Evolutionary conservation across 2,888 invertebrate genomes (phyloP).

Genomic region (Melieria crassipennis): DNA sequence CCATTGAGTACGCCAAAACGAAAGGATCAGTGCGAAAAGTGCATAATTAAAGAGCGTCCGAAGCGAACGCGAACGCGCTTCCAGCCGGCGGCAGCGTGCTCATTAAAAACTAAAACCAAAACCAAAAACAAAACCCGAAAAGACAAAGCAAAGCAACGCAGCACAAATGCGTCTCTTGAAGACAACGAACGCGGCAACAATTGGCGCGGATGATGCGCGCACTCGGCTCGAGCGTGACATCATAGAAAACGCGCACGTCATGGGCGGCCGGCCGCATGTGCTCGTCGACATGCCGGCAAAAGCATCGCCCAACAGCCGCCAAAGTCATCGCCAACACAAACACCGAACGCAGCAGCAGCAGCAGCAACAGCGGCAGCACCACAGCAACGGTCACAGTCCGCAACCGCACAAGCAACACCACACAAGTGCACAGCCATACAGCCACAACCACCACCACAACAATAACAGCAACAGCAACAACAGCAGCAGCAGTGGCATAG

Average conservation of each 20-base stretch:
- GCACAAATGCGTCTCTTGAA: slow-evolving; percentile 24
- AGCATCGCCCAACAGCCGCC: too few relatives aligned
- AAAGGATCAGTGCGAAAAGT: slow-evolving; percentile 5
- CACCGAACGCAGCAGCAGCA: too few relatives aligned
- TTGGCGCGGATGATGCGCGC: slow-evolving; percentile 1
- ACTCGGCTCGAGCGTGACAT: slow-evolving; percentile 20
- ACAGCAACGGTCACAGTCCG: neutral
- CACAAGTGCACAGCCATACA: slow-evolving; percentile 13
- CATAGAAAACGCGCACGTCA: slow-evolving; percentile 40
- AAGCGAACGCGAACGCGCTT: neutral
- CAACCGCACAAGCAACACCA: slow-evolving; percentile 9
- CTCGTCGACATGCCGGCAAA: too few relatives aligned
- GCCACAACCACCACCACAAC: slow-evolving; percentile 32
- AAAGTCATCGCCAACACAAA: too few relatives aligned
- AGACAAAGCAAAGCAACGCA: neutral
- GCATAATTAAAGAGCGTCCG: slow-evolving; percentile 24
- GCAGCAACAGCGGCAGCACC: neutral
- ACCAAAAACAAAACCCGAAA: neutral
- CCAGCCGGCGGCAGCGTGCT: slow-evolving; percentile 15
- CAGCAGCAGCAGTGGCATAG: slow-evolving; percentile 19
- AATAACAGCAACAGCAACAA: slow-evolving; percentile 18
- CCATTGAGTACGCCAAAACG: slow-evolving; percentile 1
- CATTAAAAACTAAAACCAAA: slow-evolving; percentile 20
- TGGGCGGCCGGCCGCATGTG: slow-evolving; percentile 15
- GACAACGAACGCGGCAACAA: slow-evolving; percentile 16